A percentile compares a stretch with the other conserved stretches of the same genome.
Evolutionary conservation across 2,888 invertebrate genomes (phyloP).

Genomic region (Callyntrura guangdongensis): DNA sequence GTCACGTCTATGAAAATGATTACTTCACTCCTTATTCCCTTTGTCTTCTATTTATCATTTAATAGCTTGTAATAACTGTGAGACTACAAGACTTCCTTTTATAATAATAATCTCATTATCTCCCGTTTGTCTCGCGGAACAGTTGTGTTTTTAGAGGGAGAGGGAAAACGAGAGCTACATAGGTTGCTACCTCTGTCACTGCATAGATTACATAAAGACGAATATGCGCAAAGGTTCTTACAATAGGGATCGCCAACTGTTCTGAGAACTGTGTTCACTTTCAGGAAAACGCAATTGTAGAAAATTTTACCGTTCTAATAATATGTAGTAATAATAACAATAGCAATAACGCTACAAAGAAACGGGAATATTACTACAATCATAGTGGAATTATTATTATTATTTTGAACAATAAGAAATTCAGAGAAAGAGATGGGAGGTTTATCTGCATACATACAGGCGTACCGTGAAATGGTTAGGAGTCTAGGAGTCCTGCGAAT

Average conservation of each 20-base stretch:
- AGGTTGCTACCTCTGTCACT: neutral
- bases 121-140: constrained; percentile 53
- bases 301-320: constrained; percentile 29
- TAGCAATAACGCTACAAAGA: constrained; percentile 48
- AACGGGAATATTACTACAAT: constrained; percentile 55
- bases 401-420: constrained; percentile 64
- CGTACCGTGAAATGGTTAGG: neutral
- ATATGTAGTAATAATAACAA: constrained; percentile 32
- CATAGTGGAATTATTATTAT: constrained; percentile 58
- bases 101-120: constrained; percentile 73
- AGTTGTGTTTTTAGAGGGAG: constrained; percentile 19
- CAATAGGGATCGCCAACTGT: neutral
- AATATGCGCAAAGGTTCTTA: neutral
- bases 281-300: constrained; percentile 11
- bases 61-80: constrained; percentile 66
- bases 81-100: constrained; percentile 59
- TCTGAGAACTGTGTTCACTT: constrained; percentile 23
- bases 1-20: constrained; percentile 14
- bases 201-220: neutral
- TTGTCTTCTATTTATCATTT: constrained; percentile 73
- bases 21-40: constrained; percentile 56
- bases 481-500: too few species aligned
- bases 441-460: constrained; percentile 36
- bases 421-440: constrained; percentile 1
- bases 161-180: neutral